phyloP scores from a whole-genome alignment of 2,888 invertebrate species.

The Catocala fraxini region DNA sequence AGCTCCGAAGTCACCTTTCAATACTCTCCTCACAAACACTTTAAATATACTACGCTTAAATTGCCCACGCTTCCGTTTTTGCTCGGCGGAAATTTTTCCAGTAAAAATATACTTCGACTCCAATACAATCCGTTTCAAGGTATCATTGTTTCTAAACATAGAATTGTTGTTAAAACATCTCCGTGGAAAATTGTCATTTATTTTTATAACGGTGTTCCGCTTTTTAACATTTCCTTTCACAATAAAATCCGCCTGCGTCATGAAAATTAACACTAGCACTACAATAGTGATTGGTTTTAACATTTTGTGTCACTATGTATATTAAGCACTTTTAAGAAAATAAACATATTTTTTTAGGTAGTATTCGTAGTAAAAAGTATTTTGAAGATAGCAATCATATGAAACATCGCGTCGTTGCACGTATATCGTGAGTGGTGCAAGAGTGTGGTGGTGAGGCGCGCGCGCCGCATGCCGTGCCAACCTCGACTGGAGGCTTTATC shows the following conservation, averaged over 20 bases:
- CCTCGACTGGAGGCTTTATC: constrained; percentile 83
- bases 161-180: constrained; percentile 76
- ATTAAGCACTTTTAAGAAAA: constrained; percentile 35
- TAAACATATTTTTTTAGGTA: constrained; percentile 29
- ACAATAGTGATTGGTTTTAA: constrained; percentile 57
- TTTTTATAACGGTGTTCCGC: constrained; percentile 80
- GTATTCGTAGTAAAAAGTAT: constrained; percentile 14
- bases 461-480: constrained; percentile 78
- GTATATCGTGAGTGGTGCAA: constrained; percentile 41
- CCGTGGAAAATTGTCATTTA: constrained; percentile 69
- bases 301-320: constrained; percentile 64
- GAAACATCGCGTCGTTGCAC: constrained; percentile 47
- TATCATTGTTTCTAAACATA: constrained; percentile 78
- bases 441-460: constrained; percentile 65
- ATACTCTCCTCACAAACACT: constrained; percentile 80
- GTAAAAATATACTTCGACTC: constrained; percentile 83
- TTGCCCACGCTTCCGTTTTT: constrained; percentile 69
- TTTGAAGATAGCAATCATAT: constrained; percentile 34
- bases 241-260: constrained; percentile 69
- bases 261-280: constrained; percentile 62
- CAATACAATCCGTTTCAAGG: constrained; percentile 73
- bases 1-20: constrained; percentile 79
- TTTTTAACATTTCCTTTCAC: constrained; percentile 81
- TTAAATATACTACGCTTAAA: constrained; percentile 74
- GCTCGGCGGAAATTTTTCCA: constrained; percentile 81